These are phyloP conservation scores for Cyaniris semiargus DNA, from an alignment of 2,888 invertebrate species.

Conservation along the genomic window DNA sequence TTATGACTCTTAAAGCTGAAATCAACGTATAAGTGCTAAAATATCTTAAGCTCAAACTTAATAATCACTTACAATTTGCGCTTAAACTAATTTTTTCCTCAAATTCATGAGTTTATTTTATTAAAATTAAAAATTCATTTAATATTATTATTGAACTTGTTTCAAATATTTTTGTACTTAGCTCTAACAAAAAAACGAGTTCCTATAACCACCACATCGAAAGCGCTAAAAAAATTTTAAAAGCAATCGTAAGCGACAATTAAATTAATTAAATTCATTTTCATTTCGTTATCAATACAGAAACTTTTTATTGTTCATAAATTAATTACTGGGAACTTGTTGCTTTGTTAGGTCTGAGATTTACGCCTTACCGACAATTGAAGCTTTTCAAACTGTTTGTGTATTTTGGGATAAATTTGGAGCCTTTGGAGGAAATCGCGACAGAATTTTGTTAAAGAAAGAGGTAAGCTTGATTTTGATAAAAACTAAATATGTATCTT, in stretches of 20 bases:
- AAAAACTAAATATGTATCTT: too few species aligned
- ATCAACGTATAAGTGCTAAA: neutral
- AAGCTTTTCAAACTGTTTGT: neutral
- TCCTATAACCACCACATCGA: neutral
- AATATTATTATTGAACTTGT: too few species aligned
- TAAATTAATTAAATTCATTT: constrained; percentile 31
- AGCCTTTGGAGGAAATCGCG: too few species aligned
- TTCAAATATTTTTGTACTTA: too few species aligned
- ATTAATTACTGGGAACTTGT: neutral
- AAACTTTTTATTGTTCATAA: constrained; percentile 12
- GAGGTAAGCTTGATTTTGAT: too few species aligned
- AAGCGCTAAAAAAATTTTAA: neutral
- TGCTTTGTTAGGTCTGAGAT: neutral
- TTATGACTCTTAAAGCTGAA: neutral
- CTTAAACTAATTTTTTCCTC: neutral
- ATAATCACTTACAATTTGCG: neutral
- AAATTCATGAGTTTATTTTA: too few species aligned
- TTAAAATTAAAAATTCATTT: too few species aligned
- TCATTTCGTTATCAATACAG: constrained; percentile 42
- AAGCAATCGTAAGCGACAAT: neutral
- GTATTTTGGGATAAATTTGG: neutral
- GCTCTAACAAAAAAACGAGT: neutral
- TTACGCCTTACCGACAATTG: neutral
- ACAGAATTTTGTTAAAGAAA: too few species aligned
- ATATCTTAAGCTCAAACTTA: neutral